phyloP scores from a whole-genome alignment of 2,888 invertebrate species.

The Anticlea derivata region DNA sequence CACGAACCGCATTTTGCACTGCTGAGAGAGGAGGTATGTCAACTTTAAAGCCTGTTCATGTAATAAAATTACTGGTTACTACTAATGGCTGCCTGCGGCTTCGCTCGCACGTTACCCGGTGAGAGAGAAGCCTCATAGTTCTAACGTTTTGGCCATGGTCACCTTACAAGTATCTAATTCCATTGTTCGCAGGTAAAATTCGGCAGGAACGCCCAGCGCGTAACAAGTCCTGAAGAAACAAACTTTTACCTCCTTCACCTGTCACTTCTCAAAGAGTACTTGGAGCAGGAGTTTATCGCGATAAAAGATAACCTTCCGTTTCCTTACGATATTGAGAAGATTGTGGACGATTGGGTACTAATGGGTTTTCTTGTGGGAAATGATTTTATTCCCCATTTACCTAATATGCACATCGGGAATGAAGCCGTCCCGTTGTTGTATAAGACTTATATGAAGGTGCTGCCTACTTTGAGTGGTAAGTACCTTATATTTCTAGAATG shows the following conservation, averaged over 20 bases:
- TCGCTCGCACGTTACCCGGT: too few relatives aligned
- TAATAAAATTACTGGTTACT: too few relatives aligned
- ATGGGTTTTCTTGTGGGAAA: slow-evolving; percentile 99
- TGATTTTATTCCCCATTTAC: slow-evolving; percentile 98
- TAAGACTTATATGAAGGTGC: slow-evolving; percentile 92
- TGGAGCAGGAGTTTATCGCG: slow-evolving; percentile 93
- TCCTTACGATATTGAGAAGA: slow-evolving; percentile 92
- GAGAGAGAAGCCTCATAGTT: too few relatives aligned
- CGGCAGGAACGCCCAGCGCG: slow-evolving; percentile 86
- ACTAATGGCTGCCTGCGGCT: too few relatives aligned
- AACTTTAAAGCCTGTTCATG: not conserved
- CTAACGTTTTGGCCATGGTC: too few relatives aligned
- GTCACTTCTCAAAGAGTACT: slow-evolving; percentile 95
- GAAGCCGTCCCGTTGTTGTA: slow-evolving; percentile 95
- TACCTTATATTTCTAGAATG: slow-evolving; percentile 11
- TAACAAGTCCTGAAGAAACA: slow-evolving; percentile 92
- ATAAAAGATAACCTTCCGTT: slow-evolving; percentile 88
- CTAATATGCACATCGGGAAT: slow-evolving; percentile 96
- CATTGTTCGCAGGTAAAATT: slow-evolving; percentile 86
- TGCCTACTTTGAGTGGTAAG: slow-evolving; percentile 93
- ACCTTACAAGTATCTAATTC: too few relatives aligned
- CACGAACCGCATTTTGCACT: slow-evolving; percentile 98
- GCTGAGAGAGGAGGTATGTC: slow-evolving; percentile 93
- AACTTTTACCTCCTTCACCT: slow-evolving; percentile 97
- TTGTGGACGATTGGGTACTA: slow-evolving; percentile 99